Evolutionary conservation across 1,140 invertebrate genomes (phyloP), one percentile per base, ranked within the genome.

Genomic region (Trichomalopsis sarcophagae): DNA sequence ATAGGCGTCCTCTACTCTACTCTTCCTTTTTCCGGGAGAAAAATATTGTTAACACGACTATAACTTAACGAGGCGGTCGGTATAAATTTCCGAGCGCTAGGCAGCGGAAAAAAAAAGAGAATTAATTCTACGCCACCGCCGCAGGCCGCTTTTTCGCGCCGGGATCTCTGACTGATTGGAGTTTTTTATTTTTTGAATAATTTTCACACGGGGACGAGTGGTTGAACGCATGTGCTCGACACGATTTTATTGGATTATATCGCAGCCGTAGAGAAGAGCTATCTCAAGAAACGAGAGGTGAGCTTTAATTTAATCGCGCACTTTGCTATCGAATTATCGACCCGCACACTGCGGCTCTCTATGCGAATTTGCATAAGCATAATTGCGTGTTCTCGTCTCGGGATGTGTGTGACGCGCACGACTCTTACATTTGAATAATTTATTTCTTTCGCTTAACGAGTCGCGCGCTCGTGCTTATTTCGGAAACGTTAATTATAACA

Each of bases 41-140:
- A 75, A 75, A 21, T 75, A 75, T 44, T 40, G 73, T 75, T 75
- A 44, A 44, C 36, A 44, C 73, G 36, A 36, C 73, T 7, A 75
- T 75, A 75, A 75, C 73, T 75, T 75, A 75, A 71, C 69, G 69
- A 71, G 69, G 27, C 9, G n/a, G 27, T 23, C 69, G 21, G 71
- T 74, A 33, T 74, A 36, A 74, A 69, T 68, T n/a, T 68, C 23
- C n/a, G 66, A n/a, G 23, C 23, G 66, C 17, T 27, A 27, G 27
- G 33, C 33, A 27, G 33, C 33, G 62, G 62, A 5, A n/a, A 68
- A 17, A 17, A 23, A 11, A 17, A n/a, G 23, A 5, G n/a, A 68
- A 68, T 68, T 68, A 68, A 33, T 74, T 74, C 71, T 2, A 14
- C 13, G 10, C 13, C 47, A 2, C 47, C n/a, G 7, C 13, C 47